Base-by-base conservation (phyloP, 2,113 vertebrate genomes). In the Bufo bufo region DNA sequence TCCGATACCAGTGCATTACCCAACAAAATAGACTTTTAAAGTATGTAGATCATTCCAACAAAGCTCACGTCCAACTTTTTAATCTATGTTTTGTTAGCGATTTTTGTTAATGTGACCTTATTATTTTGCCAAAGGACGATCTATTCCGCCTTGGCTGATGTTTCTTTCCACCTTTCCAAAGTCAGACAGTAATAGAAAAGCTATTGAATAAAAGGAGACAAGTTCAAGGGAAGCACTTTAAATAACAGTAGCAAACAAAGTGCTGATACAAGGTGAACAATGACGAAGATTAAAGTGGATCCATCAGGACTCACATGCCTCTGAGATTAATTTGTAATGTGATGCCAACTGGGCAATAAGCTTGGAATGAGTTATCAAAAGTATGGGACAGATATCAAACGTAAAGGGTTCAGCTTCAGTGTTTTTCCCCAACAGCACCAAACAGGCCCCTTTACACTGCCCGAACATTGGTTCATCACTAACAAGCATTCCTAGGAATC, bases 71-170 rank as follows among this genome's bases (percentile, higher is more conserved):
- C 75, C 66, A 87, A 61, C 45, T 52, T 77, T 74, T 77, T 88
- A 88, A 84, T 88, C 80, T 65, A 13, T 83, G 80, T 84, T 84
- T 77, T 88, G 87, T 83, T 88, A 83, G 87, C 23, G 23, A 23
- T 83, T 83, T 82, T 47, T 77, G 66, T 82, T 82, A 82, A 82
- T 82, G 86, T 87, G 81, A 87, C 85, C 85, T 80, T 78, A 69
- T 79, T 80, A 87, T 87, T 87, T 87, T 50, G 85, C 58, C 63
- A 58, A 79, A 43, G 77, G 20, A 71, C 69, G 77, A 80, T 80
- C 79, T 80, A 87, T 65, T 23, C 7, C 56, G 49, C 65, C 14
- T 71, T 56, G 77, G 77, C 47, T 52, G 79, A n/a, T 10, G 52
- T 23, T 43, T 49, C 63, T 20, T 69, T 56, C 80, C 23, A 50